phyloP scores from a whole-genome alignment of 2,888 invertebrate species.

The Imbricaverruca yamaguchii region DNA sequence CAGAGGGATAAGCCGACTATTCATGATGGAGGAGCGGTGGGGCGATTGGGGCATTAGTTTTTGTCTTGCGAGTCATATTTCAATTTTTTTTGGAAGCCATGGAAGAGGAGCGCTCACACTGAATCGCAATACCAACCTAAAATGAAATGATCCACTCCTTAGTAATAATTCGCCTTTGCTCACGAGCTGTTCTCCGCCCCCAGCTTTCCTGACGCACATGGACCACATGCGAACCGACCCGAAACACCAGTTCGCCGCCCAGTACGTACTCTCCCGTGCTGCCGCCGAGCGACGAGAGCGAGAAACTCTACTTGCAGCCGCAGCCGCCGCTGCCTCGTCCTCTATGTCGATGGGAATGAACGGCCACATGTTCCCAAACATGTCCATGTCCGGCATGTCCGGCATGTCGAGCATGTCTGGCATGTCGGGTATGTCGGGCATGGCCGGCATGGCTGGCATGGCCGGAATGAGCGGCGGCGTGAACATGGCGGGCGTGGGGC shows the following conservation, averaged over 20 bases:
- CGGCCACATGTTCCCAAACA: conserved; percentile 32
- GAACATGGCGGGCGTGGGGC: not conserved
- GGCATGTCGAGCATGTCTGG: not conserved
- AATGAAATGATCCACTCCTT: no score
- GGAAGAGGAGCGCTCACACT: no score
- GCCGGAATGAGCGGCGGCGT: not conserved
- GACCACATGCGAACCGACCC: conserved; percentile 96
- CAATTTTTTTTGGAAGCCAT: no score
- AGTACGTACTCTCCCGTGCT: conserved; percentile 81
- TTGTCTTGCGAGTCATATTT: no score
- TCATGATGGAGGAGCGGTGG: no score
- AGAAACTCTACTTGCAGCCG: conserved; percentile 57
- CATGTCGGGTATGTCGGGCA: not conserved
- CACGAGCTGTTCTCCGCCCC: conserved; percentile 35
- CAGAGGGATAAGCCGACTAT: no score
- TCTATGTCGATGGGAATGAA: conserved; percentile 35
- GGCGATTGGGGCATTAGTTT: no score
- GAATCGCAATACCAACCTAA: no score
- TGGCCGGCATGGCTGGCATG: not conserved
- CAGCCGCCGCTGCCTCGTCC: conserved; percentile 36
- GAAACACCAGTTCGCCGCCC: conserved; percentile 90
- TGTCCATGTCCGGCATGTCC: conserved; percentile 17
- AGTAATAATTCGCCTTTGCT: no score
- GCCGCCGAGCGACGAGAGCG: conserved; percentile 83
- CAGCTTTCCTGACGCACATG: conserved; percentile 87